Evolutionary conservation across 2,113 vertebrate genomes (phyloP).

Genomic region (Bothrops jararaca): DNA sequence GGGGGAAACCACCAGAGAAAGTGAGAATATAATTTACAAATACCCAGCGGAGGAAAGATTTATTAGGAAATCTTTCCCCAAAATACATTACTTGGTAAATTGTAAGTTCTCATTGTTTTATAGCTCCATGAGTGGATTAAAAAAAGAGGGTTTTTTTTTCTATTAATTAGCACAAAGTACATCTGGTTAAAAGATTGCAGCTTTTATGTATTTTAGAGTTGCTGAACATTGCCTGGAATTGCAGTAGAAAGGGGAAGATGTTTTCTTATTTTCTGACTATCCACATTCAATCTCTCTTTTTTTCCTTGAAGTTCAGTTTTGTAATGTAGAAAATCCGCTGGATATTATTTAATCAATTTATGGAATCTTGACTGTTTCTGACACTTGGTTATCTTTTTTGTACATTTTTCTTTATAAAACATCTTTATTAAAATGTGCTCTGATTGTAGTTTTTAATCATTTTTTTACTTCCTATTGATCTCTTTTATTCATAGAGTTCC

Average conservation of each 20-base stretch:
- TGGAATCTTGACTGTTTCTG: rapidly evolving
- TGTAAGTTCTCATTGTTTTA: conserved; percentile 28
- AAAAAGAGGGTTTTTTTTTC: conserved; percentile 6
- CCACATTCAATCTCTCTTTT: background rate
- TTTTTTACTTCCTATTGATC: too few species aligned
- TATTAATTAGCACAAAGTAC: background rate
- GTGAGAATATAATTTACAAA: conserved; percentile 72
- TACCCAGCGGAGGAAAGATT: conserved; percentile 67
- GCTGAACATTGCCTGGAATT: background rate
- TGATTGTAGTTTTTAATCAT: background rate
- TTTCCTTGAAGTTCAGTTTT: background rate
- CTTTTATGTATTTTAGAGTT: background rate
- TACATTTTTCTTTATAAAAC: background rate
- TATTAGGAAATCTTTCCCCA: conserved; percentile 58
- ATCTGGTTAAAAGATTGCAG: background rate
- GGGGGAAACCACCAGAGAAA: conserved; percentile 48
- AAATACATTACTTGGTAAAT: conserved; percentile 2
- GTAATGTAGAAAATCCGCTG: background rate
- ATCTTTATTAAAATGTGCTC: rapidly evolving
- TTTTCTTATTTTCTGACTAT: background rate
- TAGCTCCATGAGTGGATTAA: background rate
- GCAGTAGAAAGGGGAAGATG: background rate
- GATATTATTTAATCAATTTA: rapidly evolving
- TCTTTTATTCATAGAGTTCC: background rate
- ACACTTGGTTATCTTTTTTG: rapidly evolving